Base-by-base conservation (phyloP, 2,797 vertebrate genomes). In the Hypotaenidia philippensis region DNA sequence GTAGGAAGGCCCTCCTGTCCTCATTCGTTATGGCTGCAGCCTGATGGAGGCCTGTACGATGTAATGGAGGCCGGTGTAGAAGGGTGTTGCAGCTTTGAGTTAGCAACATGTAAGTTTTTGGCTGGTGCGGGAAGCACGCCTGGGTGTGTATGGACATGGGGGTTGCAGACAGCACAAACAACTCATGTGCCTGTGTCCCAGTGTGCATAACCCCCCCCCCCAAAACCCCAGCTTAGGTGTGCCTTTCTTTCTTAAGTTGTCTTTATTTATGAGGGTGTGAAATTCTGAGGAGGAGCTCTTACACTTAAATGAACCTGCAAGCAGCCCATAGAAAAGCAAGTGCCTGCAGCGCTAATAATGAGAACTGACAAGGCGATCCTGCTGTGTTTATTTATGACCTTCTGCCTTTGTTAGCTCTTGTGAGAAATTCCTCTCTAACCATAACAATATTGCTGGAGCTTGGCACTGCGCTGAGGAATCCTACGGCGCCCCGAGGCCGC, bases 381-480 rank as follows among this genome's bases (percentile, higher is more conserved):
- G 97, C 98, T 98, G 98, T 97, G 98, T 98, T 98, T 98, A 98
- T 98, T 98, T 98, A 98, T 98, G 98, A 98, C 98, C 98, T 98
- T 98, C 98, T 98, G 98, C 98, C 98, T 98, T 98, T 98, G 98
- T 98, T 97, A 98, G 98, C 97, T 96, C 97, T 97, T 98, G 98
- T 98, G 98, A 98, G 98, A 98, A 98, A 98, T 98, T 98, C 97
- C 96, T 97, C 95, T 96, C 98, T 97, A 97, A 98, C 98, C 97
- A 97, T 97, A 98, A 98, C 98, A 98, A 83, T 97, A 97, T 98
- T 97, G 96, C 94, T 89, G 91, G 93, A 97, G 96, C 97, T 98
- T 98, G 98, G 98, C 98, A 98, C 96, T 97, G 94, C 23, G 34
- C 78, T 95, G 96, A 98, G 97, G 96, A 96, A 96, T 96, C 97